Evolutionary conservation across 1,140 invertebrate species (phyloP).

Genomic region (Carposina sasakii): DNA sequence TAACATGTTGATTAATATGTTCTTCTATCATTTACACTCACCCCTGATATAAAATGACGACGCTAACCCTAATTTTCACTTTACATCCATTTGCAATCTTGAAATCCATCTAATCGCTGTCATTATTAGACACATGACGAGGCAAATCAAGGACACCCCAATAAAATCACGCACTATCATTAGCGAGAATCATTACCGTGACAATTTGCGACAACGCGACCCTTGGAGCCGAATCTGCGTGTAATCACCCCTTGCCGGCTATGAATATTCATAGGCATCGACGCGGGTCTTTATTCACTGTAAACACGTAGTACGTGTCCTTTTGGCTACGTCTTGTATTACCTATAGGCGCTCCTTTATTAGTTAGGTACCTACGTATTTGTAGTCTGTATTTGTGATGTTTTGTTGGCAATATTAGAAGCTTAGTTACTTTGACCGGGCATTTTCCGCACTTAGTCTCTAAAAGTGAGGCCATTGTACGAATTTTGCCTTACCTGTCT

Average conservation of each 20-base stretch:
- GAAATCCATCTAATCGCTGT: conserved; percentile 43
- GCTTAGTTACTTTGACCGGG: too few species aligned
- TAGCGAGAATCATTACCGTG: conserved; percentile 10
- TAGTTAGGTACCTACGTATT: too few species aligned
- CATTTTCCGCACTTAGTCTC: too few species aligned
- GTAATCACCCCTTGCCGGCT: conserved; percentile 29
- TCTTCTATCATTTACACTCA: too few species aligned
- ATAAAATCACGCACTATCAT: too few species aligned
- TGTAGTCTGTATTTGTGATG: too few species aligned
- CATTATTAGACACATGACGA: too few species aligned
- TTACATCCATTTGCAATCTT: conserved; percentile 56
- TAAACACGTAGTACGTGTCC: conserved; percentile 63
- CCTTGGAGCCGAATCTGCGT: conserved; percentile 15
- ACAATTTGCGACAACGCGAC: conserved; percentile 12
- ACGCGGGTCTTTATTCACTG: conserved; percentile 53
- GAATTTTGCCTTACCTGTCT: too few species aligned
- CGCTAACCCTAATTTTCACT: conserved; percentile 26
- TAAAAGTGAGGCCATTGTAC: too few species aligned
- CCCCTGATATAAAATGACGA: not conserved
- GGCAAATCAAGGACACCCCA: too few species aligned
- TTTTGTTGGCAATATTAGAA: too few species aligned
- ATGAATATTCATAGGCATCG: conserved; percentile 65
- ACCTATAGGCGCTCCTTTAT: conserved; percentile 44
- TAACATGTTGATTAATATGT: too few species aligned
- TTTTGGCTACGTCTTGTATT: conserved; percentile 48